phyloP scores from a whole-genome alignment of 2,888 invertebrate genomes.

The Bombylius discolor region DNA sequence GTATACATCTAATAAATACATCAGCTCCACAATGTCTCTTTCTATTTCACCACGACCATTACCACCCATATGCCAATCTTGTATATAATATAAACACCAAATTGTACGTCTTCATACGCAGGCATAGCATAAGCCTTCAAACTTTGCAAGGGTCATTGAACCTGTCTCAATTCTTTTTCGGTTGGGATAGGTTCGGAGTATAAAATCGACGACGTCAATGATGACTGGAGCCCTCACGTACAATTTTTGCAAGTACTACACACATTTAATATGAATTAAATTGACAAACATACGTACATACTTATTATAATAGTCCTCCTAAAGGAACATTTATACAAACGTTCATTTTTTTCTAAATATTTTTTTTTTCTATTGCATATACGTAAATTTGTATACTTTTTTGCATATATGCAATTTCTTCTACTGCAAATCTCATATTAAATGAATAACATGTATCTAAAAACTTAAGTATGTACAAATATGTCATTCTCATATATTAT shows the following conservation, averaged over 20 bases:
- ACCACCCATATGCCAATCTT: too few species aligned
- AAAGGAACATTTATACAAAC: neutral
- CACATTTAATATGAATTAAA: too few species aligned
- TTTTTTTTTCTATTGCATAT: too few species aligned
- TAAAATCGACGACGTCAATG: conserved; percentile 8
- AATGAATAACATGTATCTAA: too few species aligned
- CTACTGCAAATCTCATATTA: too few species aligned
- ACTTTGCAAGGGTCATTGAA: conserved; percentile 18
- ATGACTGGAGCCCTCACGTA: neutral
- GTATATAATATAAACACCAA: neutral
- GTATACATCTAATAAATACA: too few species aligned
- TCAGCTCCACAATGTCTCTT: neutral
- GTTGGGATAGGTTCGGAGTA: conserved; percentile 20
- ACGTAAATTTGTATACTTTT: too few species aligned
- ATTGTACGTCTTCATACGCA: conserved; percentile 7
- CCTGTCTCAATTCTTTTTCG: conserved; percentile 21
- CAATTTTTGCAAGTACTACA: neutral
- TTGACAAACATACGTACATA: too few species aligned
- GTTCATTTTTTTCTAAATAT: too few species aligned
- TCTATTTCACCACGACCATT: too few species aligned
- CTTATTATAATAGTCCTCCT: neutral
- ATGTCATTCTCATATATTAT: neutral
- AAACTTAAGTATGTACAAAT: neutral
- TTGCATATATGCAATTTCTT: too few species aligned
- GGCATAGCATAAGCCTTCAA: conserved; percentile 16